Percentiles rank a stretch among this genome's conserved stretches.
Evolutionary conservation across 2,113 vertebrate genomes (phyloP).

Genomic region (Sturnira hondurensis): DNA sequence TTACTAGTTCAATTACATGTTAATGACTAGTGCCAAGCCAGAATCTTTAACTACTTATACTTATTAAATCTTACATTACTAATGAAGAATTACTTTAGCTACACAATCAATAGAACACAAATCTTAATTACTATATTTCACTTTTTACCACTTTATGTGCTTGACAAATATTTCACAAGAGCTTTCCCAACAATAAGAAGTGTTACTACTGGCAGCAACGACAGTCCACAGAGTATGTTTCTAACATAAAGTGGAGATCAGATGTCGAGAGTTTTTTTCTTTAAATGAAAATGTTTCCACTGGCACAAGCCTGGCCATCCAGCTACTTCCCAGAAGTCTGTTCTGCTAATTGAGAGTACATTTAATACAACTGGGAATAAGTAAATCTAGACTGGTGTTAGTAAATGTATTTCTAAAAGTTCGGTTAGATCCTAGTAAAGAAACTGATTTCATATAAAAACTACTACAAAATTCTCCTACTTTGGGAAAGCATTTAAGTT

Average conservation of each 20-base stretch:
- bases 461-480: constrained; percentile 13
- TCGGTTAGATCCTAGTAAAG: neutral
- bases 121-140: constrained; percentile 86
- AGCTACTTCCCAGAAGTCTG: neutral
- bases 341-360: neutral
- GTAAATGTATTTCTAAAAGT: constrained; percentile 33
- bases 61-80: constrained; percentile 93
- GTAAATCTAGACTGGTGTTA: constrained; percentile 12
- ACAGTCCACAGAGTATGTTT: neutral
- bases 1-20: constrained; percentile 92
- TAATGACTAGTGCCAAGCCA: constrained; percentile 91
- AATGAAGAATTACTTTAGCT: constrained; percentile 89
- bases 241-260: neutral
- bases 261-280: constrained; percentile 21
- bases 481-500: neutral
- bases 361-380: constrained; percentile 10
- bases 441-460: neutral
- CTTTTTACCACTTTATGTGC: constrained; percentile 76
- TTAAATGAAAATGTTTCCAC: constrained; percentile 37
- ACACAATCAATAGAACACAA: constrained; percentile 82
- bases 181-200: constrained; percentile 45
- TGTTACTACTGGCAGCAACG: constrained; percentile 54
- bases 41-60: constrained; percentile 95
- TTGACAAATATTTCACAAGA: constrained; percentile 73
- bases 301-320: constrained; percentile 4